Evolutionary conservation across 2,113 vertebrate species (phyloP), one percentile per base, ranked within the genome.

Genomic region (Neoarius graeffei): DNA sequence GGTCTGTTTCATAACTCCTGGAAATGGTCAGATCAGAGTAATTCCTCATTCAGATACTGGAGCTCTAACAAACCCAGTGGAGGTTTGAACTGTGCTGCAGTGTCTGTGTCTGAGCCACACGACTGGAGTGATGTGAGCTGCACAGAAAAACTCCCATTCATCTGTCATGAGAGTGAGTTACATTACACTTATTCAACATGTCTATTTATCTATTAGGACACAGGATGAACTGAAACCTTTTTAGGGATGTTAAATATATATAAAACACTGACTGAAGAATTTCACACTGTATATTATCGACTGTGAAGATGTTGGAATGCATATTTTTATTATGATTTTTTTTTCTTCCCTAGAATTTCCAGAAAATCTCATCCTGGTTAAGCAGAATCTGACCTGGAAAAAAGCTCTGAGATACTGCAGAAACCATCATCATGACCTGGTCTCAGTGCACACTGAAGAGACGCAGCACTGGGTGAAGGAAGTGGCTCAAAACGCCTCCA

Each of bases 391-490:
- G 56, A 88, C 74, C 20, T 90, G 86, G 89, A 23, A 8, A 25
- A 66, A 76, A 60, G 86, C 82, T 64, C 23, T 85, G 57, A 56
- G 19, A 1, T 80, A 71, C 81, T 89, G 85, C 74, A 83, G 85
- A 20, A 1, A 54, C 10, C 17, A 69, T 42, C 23, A 84, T 52
- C 2, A 15, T 67, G 81, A 89, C 23, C 88, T 89, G 85, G 42
- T 42, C 42, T 42, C 42, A 42, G 42, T 42, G 4, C 0, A 4
- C 42, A 4, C 42, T 42, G 42, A 42, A 42, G 42, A 42, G 42
- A 42, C 42, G 3, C 42, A 42, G 42, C 42, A 42, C 42, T 42
- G 42, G 42, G 42, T 42, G 42, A 42, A 42, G 42, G 42, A 42
- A 42, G 42, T 42, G 42, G 42, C 42, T 42, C 42, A 4, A 42